A percentile compares a stretch with the other conserved stretches of the same genome.
These are phyloP conservation scores for Novumbra hubbsi DNA, from an alignment of 2,797 vertebrate species.

Conservation along the genomic window DNA sequence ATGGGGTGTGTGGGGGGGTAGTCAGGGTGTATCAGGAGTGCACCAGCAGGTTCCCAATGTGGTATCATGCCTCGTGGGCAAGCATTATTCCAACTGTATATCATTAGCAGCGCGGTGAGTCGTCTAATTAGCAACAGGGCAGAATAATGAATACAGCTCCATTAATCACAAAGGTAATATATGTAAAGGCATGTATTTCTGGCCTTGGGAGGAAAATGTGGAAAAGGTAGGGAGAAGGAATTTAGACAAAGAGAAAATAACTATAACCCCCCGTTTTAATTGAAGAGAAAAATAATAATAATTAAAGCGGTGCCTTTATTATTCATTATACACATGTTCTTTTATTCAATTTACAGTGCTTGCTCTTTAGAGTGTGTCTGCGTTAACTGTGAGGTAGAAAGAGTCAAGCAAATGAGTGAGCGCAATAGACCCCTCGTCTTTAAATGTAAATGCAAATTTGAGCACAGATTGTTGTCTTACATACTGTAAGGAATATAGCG, in stretches of 20 bases:
- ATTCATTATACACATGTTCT: conserved; percentile 69
- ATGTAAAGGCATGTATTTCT: conserved; percentile 82
- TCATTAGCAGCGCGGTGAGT: conserved; percentile 75
- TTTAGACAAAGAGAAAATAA: conserved; percentile 64
- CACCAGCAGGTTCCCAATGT: conserved; percentile 63
- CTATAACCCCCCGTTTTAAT: conserved; percentile 35
- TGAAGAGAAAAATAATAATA: conserved; percentile 53
- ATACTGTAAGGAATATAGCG: background rate
- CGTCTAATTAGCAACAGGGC: conserved; percentile 83
- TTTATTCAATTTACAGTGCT: conserved; percentile 68
- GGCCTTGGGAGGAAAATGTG: conserved; percentile 63
- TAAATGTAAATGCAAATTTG: conserved; percentile 45
- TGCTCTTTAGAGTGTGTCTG: conserved; percentile 55
- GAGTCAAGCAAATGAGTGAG: conserved; percentile 49
- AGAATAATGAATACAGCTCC: conserved; percentile 86
- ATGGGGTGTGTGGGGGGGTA: background rate
- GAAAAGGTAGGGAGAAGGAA: conserved; percentile 55
- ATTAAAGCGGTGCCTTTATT: conserved; percentile 61
- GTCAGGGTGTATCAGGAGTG: conserved; percentile 39
- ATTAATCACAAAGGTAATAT: conserved; percentile 88
- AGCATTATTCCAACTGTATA: conserved; percentile 82
- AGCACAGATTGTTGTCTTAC: conserved; percentile 36
- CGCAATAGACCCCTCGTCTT: conserved; percentile 33
- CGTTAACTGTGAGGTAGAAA: conserved; percentile 40
- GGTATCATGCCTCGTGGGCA: conserved; percentile 77